Evolutionary conservation across 2,888 invertebrate species (phyloP).

Genomic region (Nineta flava): DNA sequence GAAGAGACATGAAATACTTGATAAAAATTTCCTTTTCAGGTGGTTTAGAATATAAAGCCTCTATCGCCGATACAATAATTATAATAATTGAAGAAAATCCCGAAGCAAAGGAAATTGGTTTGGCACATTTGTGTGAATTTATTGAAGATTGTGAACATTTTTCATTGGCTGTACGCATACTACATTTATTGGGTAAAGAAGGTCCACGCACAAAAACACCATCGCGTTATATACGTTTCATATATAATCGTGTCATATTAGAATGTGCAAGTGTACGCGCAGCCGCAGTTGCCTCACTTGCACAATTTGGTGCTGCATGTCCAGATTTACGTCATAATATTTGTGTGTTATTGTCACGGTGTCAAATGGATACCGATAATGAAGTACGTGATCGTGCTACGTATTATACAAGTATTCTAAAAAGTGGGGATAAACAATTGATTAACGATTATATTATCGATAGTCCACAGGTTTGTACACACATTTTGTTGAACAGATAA

Average conservation of each 20-base stretch:
- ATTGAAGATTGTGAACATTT: slow-evolving; percentile 99
- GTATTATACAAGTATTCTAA: slow-evolving; percentile 80
- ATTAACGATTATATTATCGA: slow-evolving; percentile 66
- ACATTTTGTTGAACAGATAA: not conserved
- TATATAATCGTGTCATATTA: slow-evolving; percentile 83
- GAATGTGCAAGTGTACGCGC: slow-evolving; percentile 92
- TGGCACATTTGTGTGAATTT: slow-evolving; percentile 96
- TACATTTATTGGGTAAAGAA: slow-evolving; percentile 91
- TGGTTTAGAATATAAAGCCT: slow-evolving; percentile 94
- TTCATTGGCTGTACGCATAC: slow-evolving; percentile 85
- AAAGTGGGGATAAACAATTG: slow-evolving; percentile 47
- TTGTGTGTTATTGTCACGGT: slow-evolving; percentile 60
- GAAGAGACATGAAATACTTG: no score
- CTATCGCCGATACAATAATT: slow-evolving; percentile 96
- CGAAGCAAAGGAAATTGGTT: slow-evolving; percentile 90
- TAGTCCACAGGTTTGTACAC: slow-evolving; percentile 37
- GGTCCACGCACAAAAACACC: slow-evolving; percentile 93
- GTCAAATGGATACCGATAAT: slow-evolving; percentile 93
- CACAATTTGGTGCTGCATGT: slow-evolving; percentile 94
- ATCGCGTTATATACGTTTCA: slow-evolving; percentile 68
- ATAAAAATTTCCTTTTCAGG: slow-evolving; percentile 30
- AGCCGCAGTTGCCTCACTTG: slow-evolving; percentile 93
- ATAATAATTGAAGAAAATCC: slow-evolving; percentile 95
- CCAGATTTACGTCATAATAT: slow-evolving; percentile 79
- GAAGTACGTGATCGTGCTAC: slow-evolving; percentile 97